phyloP scores from a whole-genome alignment of 2,113 vertebrate genomes.

The Microcebus griseorufus region DNA sequence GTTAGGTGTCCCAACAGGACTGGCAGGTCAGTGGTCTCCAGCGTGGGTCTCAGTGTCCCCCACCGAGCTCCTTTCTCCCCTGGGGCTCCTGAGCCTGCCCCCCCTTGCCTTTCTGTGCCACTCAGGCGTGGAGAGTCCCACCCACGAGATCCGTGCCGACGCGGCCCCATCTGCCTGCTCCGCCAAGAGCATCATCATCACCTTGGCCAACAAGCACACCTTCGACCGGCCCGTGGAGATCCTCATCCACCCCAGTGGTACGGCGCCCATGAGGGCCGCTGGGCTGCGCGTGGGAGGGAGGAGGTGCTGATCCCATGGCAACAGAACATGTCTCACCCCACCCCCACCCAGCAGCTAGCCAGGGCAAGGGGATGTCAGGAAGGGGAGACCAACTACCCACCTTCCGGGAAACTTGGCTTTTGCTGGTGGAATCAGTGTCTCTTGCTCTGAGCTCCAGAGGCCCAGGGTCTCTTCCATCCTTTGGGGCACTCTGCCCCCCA shows the following conservation, averaged over 20 bases:
- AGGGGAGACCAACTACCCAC: background rate
- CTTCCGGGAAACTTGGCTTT: background rate
- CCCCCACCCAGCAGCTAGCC: background rate
- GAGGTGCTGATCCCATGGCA: background rate
- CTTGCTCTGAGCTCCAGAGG: background rate
- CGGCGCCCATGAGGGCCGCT: background rate
- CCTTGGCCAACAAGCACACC: slow-evolving; percentile 94
- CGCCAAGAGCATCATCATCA: slow-evolving; percentile 93
- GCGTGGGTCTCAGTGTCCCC: background rate
- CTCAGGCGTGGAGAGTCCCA: slow-evolving; percentile 96
- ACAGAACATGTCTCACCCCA: background rate
- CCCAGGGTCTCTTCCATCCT: background rate
- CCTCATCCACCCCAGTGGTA: slow-evolving; percentile 96
- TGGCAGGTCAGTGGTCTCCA: background rate
- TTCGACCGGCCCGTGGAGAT: slow-evolving; percentile 96
- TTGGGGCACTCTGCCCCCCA: background rate
- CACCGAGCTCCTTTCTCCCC: background rate
- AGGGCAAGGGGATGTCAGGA: background rate
- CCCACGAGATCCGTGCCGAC: slow-evolving; percentile 94
- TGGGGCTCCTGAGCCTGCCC: background rate
- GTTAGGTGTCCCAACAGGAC: background rate
- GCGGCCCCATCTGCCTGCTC: slow-evolving; percentile 92
- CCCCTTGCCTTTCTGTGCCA: background rate
- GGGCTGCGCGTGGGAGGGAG: background rate
- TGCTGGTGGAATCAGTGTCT: background rate